phyloP scores from a whole-genome alignment of 2,888 invertebrate species.

The Phalera bucephala region DNA sequence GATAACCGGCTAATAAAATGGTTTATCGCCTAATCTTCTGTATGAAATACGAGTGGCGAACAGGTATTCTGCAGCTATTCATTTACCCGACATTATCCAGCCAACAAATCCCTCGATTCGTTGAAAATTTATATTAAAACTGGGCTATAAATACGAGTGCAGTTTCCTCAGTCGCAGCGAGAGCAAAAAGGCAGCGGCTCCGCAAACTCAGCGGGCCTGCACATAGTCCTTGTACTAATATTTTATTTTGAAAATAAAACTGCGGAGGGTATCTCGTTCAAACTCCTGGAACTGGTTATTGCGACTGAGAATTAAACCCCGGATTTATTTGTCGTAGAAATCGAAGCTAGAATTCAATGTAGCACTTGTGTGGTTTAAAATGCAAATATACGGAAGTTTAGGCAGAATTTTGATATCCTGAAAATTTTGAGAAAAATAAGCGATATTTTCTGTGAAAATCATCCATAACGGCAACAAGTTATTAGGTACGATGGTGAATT shows the following conservation, averaged over 20 bases:
- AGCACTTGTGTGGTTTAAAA: too few species aligned
- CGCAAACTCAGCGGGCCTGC: slow-evolving; percentile 32
- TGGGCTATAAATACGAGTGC: slow-evolving; percentile 44
- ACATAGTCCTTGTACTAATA: slow-evolving; percentile 24
- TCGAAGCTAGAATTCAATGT: too few species aligned
- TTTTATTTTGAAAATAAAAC: slow-evolving; percentile 33
- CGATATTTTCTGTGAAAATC: too few species aligned
- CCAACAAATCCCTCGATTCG: slow-evolving; percentile 26
- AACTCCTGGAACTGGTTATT: slow-evolving; percentile 7
- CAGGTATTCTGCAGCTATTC: slow-evolving; percentile 9
- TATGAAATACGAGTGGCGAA: background rate
- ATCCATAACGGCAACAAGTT: too few species aligned
- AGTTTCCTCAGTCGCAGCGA: slow-evolving; percentile 37
- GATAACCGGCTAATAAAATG: background rate
- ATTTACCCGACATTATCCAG: slow-evolving; percentile 10
- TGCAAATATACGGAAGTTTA: too few species aligned
- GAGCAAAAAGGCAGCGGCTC: slow-evolving; percentile 28
- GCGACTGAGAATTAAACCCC: background rate
- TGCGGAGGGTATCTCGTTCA: slow-evolving; percentile 16
- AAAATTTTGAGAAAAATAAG: too few species aligned
- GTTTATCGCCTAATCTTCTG: background rate
- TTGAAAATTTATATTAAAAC: slow-evolving; percentile 34
- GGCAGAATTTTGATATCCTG: too few species aligned
- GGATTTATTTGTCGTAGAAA: background rate
- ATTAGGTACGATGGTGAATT: too few species aligned